Conservation (phyloP, 2,888 invertebrate genomes). For the Orthosia cruda region DNA sequence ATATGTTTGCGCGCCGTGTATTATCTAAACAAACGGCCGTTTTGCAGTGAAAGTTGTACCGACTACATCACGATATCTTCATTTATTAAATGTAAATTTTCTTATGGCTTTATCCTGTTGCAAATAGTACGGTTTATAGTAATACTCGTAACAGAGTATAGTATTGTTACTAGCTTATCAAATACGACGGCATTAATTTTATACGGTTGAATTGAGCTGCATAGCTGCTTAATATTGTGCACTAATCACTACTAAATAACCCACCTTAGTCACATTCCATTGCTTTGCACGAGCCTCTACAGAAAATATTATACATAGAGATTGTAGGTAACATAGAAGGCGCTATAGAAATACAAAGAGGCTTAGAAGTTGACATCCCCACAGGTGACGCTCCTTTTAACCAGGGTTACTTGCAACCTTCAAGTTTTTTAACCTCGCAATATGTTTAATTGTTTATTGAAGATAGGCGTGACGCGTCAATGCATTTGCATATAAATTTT, state of each 20-base stretch:
- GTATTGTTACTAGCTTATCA: slow-evolving; percentile 19
- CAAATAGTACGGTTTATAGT: slow-evolving; percentile 31
- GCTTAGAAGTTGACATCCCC: not conserved
- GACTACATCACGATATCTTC: slow-evolving; percentile 69
- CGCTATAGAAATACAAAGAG: slow-evolving; percentile 7
- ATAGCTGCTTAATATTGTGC: slow-evolving; percentile 15
- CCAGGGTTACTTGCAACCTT: not conserved
- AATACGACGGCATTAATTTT: slow-evolving; percentile 7
- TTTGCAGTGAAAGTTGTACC: slow-evolving; percentile 78
- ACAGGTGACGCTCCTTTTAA: not conserved
- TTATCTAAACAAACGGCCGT: slow-evolving; percentile 78
- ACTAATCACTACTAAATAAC: slow-evolving; percentile 17
- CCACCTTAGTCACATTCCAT: slow-evolving; percentile 14
- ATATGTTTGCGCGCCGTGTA: slow-evolving; percentile 50
- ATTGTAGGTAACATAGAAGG: not conserved
- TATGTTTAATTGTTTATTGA: too few species aligned
- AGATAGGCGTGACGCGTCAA: not conserved
- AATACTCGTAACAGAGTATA: slow-evolving; percentile 12
- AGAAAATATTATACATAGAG: slow-evolving; percentile 9
- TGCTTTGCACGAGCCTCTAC: slow-evolving; percentile 25
- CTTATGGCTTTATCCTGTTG: slow-evolving; percentile 34
- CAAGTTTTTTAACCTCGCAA: not conserved
- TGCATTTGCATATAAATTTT: not conserved
- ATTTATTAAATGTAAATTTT: slow-evolving; percentile 46
- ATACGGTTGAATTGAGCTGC: not conserved